Percentiles rank a stretch among this genome's conserved stretches.
These are phyloP conservation scores for Brachionus asplanchnoidis DNA, from an alignment of 1,140 invertebrate genomes.

Conservation along the genomic window DNA sequence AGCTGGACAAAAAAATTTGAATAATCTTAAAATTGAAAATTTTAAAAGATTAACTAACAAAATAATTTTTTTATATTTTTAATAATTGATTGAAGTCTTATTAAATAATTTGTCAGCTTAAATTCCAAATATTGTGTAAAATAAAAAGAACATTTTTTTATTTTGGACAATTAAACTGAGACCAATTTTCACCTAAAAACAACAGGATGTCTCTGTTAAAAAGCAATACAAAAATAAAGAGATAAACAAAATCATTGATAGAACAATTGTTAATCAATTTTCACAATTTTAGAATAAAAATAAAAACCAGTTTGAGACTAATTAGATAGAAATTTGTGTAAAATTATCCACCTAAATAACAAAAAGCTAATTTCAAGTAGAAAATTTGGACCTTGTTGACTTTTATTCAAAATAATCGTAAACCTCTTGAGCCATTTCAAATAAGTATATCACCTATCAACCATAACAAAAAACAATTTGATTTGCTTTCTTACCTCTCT, in stretches of 20 bases:
- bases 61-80: too few species aligned
- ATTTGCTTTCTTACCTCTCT: neutral
- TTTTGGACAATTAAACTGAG: neutral
- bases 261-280: slow-evolving; percentile 31
- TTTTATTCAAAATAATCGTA: neutral
- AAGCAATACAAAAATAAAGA: neutral
- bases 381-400: neutral
- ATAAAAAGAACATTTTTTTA: neutral
- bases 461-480: neutral
- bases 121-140: too few species aligned
- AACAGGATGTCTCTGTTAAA: neutral
- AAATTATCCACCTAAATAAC: slow-evolving; percentile 8
- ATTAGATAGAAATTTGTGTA: slow-evolving; percentile 9
- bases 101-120: too few species aligned
- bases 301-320: slow-evolving; percentile 11
- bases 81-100: too few species aligned
- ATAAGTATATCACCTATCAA: slow-evolving; percentile 32
- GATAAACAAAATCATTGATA: neutral
- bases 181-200: slow-evolving; percentile 13
- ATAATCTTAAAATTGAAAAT: too few species aligned
- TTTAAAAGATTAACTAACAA: too few species aligned
- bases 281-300: neutral
- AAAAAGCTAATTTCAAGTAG: neutral
- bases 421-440: slow-evolving; percentile 9
- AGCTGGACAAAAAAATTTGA: too few species aligned